Percentiles rank a stretch among this genome's conserved stretches.
Evolutionary conservation across 2,888 invertebrate genomes (phyloP).

Genomic region (Gari tellinella): DNA sequence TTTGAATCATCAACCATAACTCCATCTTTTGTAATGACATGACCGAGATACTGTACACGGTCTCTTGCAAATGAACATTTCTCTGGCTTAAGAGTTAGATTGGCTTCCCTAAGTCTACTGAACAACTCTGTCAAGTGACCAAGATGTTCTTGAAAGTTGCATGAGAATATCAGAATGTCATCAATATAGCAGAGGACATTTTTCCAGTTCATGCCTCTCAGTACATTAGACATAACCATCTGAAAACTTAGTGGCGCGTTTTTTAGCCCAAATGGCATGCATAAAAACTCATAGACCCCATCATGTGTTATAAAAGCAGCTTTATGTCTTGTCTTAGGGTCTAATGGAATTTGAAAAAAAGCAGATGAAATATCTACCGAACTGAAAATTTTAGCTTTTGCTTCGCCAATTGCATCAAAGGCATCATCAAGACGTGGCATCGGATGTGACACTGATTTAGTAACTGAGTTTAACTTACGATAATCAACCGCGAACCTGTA

Average conservation of each 20-base stretch:
- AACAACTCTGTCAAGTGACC: not conserved
- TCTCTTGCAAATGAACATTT: too few species aligned
- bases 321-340: slow-evolving; percentile 35
- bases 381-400: too few species aligned
- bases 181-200: too few species aligned
- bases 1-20: slow-evolving; percentile 4
- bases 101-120: too few species aligned
- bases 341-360: slow-evolving; percentile 42
- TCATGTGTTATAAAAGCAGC: slow-evolving; percentile 50
- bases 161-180: slow-evolving; percentile 24
- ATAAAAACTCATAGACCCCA: slow-evolving; percentile 46
- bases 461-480: too few species aligned
- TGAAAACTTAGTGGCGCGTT: slow-evolving; percentile 58
- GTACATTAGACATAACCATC: slow-evolving; percentile 39
- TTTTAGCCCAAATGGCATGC: slow-evolving; percentile 59
- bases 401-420: too few species aligned
- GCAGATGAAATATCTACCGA: not conserved
- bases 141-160: not conserved
- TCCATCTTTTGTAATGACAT: slow-evolving; percentile 13
- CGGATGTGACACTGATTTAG: too few species aligned
- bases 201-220: slow-evolving; percentile 58
- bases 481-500: too few species aligned
- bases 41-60: slow-evolving; percentile 17
- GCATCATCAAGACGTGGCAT: too few species aligned
- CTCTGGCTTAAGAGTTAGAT: slow-evolving; percentile 51